Evolutionary conservation across 2,797 vertebrate species (phyloP).

Genomic region (Lagodon rhomboides): DNA sequence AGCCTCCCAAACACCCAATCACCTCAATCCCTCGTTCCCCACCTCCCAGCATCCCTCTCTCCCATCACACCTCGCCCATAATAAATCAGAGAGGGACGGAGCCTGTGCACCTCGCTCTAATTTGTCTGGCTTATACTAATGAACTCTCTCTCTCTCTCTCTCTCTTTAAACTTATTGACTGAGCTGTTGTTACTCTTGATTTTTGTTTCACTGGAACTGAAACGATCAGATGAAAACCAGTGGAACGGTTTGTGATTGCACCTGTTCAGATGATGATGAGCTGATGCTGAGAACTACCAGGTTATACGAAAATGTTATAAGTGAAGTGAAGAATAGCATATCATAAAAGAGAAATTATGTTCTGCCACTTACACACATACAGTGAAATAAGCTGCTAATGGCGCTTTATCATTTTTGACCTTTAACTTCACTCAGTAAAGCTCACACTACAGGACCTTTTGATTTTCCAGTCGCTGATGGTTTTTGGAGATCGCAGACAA

Average conservation of each 20-base stretch:
- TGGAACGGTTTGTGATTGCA: background rate
- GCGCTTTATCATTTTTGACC: constrained; percentile 32
- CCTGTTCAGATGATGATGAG: background rate
- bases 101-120: constrained; percentile 16
- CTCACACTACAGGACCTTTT: too few relatives aligned
- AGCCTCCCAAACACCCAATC: constrained; percentile 68
- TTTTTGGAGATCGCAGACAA: too few relatives aligned
- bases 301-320: background rate
- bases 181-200: background rate
- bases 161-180: background rate
- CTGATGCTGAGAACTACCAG: too few relatives aligned
- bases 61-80: constrained; percentile 55
- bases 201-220: background rate
- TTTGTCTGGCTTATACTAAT: constrained; percentile 12
- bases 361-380: background rate
- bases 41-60: constrained; percentile 65
- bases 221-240: background rate
- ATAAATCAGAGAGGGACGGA: constrained; percentile 61
- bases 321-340: background rate
- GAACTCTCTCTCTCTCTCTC: background rate
- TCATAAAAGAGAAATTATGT: background rate
- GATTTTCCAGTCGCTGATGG: too few relatives aligned
- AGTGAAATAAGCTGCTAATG: constrained; percentile 9
- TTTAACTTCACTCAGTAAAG: constrained; percentile 5
- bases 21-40: constrained; percentile 74